Evolutionary conservation across 2,888 invertebrate species (phyloP).

Genomic region (Pedicia rivosa): DNA sequence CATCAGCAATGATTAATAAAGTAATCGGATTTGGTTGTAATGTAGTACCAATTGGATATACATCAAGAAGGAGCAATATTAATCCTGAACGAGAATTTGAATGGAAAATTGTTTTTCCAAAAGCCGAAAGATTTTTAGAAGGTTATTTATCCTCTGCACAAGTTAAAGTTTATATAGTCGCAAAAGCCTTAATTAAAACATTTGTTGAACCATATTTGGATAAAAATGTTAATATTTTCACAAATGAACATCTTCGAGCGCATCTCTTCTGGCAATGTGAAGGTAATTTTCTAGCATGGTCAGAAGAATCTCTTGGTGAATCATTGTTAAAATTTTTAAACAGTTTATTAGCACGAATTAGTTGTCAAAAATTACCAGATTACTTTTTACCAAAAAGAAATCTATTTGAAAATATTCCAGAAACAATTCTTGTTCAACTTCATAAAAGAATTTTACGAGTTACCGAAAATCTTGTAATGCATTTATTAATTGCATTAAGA

Average conservation of each 20-base stretch:
- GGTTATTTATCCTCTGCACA: conserved; percentile 54
- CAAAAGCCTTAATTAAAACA: conserved; percentile 51
- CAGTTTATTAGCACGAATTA: conserved; percentile 44
- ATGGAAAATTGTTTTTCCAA: conserved; percentile 65
- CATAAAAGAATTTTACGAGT: conserved; percentile 51
- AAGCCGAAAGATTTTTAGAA: conserved; percentile 59
- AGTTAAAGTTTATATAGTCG: conserved; percentile 50
- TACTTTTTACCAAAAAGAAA: conserved; percentile 61
- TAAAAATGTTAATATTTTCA: conserved; percentile 42
- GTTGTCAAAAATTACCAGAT: conserved; percentile 44
- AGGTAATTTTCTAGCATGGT: conserved; percentile 51
- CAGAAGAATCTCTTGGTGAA: conserved; percentile 55
- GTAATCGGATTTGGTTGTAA: conserved; percentile 50
- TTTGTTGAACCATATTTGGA: conserved; percentile 48
- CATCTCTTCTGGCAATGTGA: conserved; percentile 68
- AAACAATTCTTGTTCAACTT: conserved; percentile 41
- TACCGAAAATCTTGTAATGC: conserved; percentile 53
- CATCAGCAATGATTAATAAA: conserved; percentile 45
- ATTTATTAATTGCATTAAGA: conserved; percentile 48
- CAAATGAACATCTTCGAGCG: conserved; percentile 53
- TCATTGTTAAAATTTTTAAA: conserved; percentile 44
- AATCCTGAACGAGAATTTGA: conserved; percentile 50
- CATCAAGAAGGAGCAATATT: conserved; percentile 40
- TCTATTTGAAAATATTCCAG: conserved; percentile 52
- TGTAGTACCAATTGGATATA: conserved; percentile 51